A percentile compares a stretch with the other conserved stretches of the same genome.
Evolutionary conservation across 2,888 invertebrate species (phyloP).

Genomic region (Fragum fragum): DNA sequence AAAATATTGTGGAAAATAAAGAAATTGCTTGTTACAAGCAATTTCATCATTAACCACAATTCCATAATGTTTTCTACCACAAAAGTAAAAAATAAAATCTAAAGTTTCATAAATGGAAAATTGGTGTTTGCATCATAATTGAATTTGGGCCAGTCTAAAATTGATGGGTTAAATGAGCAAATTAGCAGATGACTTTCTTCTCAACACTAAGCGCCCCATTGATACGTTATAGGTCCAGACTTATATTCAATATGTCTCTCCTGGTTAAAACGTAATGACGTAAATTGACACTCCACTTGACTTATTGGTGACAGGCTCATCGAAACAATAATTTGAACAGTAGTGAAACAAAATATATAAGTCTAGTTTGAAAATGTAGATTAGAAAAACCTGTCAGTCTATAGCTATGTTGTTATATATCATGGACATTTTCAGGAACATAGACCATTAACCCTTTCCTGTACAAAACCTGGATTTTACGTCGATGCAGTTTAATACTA

Average conservation of each 20-base stretch:
- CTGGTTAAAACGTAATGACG: constrained; percentile 13
- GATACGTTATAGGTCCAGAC: background rate
- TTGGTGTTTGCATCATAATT: too few relatives aligned
- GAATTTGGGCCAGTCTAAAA: too few relatives aligned
- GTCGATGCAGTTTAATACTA: too few relatives aligned
- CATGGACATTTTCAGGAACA: background rate
- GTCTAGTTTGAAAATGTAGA: constrained; percentile 24
- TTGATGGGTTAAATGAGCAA: too few relatives aligned
- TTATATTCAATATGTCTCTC: constrained; percentile 12
- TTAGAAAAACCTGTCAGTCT: constrained; percentile 20
- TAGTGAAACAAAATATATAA: constrained; percentile 16
- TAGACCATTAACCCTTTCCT: background rate
- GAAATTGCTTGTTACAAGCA: too few relatives aligned
- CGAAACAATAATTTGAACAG: constrained; percentile 26
- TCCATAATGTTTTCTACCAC: too few relatives aligned
- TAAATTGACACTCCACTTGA: constrained; percentile 22
- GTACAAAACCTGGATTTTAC: too few relatives aligned
- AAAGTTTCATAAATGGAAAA: too few relatives aligned
- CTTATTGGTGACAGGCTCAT: constrained; percentile 15
- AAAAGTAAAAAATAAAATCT: too few relatives aligned
- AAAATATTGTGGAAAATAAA: too few relatives aligned
- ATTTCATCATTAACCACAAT: too few relatives aligned
- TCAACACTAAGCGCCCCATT: background rate
- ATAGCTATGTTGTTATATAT: background rate
- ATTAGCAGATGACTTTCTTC: too few relatives aligned